These are phyloP conservation scores for Artemia franciscana DNA, from an alignment of 1,140 invertebrate species.

Conservation along the genomic window DNA sequence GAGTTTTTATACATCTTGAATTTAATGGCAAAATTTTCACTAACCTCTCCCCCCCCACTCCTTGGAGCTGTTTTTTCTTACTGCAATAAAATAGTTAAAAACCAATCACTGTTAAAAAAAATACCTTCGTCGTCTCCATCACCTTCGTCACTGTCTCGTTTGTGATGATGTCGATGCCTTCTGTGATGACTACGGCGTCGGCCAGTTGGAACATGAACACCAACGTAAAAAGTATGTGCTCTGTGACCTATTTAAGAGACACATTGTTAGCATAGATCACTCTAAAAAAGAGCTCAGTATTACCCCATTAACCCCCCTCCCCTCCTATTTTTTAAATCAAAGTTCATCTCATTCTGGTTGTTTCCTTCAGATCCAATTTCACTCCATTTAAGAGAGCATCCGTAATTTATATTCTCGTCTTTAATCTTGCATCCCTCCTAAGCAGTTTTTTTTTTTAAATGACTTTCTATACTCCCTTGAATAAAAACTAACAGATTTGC, in stretches of 20 bases:
- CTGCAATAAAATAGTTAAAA: not conserved
- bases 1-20: not conserved
- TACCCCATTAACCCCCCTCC: too few relatives aligned
- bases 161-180: conserved; percentile 39
- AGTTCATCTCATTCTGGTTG: too few relatives aligned
- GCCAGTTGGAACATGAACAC: conserved; percentile 41
- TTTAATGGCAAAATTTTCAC: not conserved
- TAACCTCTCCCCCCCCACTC: not conserved
- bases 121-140: conserved; percentile 18
- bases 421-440: not conserved
- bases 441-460: too few relatives aligned
- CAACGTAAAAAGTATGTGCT: conserved; percentile 65
- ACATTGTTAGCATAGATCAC: not conserved
- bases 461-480: too few relatives aligned
- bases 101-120: not conserved
- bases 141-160: conserved; percentile 35
- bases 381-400: not conserved
- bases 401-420: not conserved
- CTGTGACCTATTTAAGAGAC: conserved; percentile 39
- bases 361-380: too few relatives aligned
- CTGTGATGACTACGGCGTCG: conserved; percentile 21
- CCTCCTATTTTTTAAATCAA: too few relatives aligned
- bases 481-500: too few relatives aligned
- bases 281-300: not conserved
- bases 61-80: not conserved